These are phyloP conservation scores for Pelecanoides urinatrix DNA, from an alignment of 2,113 vertebrate species.

Conservation along the genomic window DNA sequence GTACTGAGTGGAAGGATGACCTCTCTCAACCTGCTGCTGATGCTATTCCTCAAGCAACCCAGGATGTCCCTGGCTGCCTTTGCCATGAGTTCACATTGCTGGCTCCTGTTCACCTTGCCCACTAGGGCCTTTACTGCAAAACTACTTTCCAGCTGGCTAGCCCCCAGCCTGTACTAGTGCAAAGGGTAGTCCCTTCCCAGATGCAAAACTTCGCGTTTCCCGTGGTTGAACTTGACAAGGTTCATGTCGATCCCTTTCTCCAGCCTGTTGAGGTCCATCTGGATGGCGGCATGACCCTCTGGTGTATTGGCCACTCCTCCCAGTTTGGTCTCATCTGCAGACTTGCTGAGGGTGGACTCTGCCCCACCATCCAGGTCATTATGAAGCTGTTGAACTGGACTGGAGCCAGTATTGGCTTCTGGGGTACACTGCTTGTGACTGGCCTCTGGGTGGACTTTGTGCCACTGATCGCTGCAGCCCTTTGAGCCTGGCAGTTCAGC, in stretches of 20 bases:
- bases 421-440: neutral
- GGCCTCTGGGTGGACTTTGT: neutral
- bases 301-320: neutral
- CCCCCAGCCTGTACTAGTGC: neutral
- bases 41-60: neutral
- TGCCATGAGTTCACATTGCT: neutral
- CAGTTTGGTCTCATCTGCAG: neutral
- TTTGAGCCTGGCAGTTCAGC: neutral
- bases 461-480: neutral
- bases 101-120: neutral
- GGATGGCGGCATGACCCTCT: neutral
- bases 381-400: neutral
- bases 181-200: neutral
- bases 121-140: neutral
- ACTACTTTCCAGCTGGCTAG: neutral
- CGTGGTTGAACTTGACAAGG: neutral
- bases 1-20: neutral
- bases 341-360: neutral
- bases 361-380: neutral
- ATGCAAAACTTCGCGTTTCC: neutral
- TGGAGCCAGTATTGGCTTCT: neutral
- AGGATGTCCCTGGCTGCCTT: neutral
- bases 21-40: neutral
- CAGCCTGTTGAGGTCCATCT: neutral
- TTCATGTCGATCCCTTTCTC: accelerated